Evolutionary conservation across 2,888 invertebrate species (phyloP).

Genomic region (Tortrix viridana): DNA sequence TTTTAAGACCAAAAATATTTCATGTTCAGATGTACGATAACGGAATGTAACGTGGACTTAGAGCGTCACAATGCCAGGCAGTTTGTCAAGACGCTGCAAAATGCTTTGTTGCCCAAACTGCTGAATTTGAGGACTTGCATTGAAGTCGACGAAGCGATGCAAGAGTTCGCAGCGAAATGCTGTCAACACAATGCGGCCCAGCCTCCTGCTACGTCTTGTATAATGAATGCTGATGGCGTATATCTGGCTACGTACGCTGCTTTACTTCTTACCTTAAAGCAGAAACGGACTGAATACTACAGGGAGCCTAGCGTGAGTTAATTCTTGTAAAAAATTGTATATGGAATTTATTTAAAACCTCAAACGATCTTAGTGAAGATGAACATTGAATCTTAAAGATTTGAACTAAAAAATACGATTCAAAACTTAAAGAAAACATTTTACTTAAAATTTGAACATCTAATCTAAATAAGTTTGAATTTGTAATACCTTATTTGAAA

Average conservation of each 20-base stretch:
- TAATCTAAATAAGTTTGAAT: background rate
- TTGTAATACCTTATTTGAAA: background rate
- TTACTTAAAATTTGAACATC: too few relatives aligned
- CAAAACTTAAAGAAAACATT: too few relatives aligned
- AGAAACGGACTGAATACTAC: constrained; percentile 91
- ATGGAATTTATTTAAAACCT: too few relatives aligned
- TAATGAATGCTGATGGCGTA: constrained; percentile 97
- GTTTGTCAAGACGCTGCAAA: constrained; percentile 90
- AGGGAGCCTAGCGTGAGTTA: constrained; percentile 76
- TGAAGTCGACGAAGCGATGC: constrained; percentile 95
- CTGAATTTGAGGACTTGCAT: constrained; percentile 90
- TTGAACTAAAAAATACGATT: too few relatives aligned
- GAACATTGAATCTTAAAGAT: too few relatives aligned
- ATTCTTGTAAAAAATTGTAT: too few relatives aligned
- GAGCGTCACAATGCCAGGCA: constrained; percentile 94
- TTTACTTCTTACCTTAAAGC: constrained; percentile 90
- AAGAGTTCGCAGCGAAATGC: constrained; percentile 95
- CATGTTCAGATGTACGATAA: constrained; percentile 74
- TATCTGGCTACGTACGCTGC: constrained; percentile 96
- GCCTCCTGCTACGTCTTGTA: constrained; percentile 87
- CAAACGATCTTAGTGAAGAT: too few relatives aligned
- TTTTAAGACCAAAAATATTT: too few relatives aligned
- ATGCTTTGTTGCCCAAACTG: constrained; percentile 90
- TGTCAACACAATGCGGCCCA: constrained; percentile 90
- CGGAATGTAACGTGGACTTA: constrained; percentile 90